A percentile compares a stretch with the other conserved stretches of the same genome.
phyloP scores from a whole-genome alignment of 2,888 invertebrate genomes.

The Melinopterus prodromus region DNA sequence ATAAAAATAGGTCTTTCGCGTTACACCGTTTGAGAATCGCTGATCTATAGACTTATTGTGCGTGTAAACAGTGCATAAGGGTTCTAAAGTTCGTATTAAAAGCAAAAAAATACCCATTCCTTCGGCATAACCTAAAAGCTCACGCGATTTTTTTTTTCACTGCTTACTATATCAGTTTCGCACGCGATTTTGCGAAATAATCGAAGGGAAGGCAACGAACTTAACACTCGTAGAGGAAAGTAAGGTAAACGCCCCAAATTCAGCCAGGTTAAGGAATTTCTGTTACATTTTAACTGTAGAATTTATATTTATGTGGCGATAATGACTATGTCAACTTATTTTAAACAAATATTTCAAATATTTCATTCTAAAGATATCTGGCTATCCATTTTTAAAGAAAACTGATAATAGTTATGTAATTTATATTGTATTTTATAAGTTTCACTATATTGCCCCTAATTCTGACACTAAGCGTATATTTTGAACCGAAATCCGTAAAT shows the following conservation, averaged over 20 bases:
- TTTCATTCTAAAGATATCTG: too few relatives aligned
- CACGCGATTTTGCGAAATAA: background rate
- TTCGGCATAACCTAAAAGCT: background rate
- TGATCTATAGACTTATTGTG: background rate
- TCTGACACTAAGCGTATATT: too few relatives aligned
- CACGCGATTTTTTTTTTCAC: background rate
- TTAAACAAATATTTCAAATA: too few relatives aligned
- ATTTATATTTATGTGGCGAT: too few relatives aligned
- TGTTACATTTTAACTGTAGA: too few relatives aligned
- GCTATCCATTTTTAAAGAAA: too few relatives aligned
- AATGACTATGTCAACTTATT: too few relatives aligned
- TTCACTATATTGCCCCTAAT: too few relatives aligned
- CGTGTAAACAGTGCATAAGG: background rate
- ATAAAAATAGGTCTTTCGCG: background rate
- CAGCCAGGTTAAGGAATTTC: background rate
- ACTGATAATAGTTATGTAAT: too few relatives aligned
- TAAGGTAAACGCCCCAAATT: too few relatives aligned
- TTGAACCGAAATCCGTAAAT: too few relatives aligned
- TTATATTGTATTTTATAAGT: too few relatives aligned
- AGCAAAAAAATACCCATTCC: background rate
- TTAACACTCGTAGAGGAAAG: background rate
- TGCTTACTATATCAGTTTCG: background rate
- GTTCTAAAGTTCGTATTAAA: background rate
- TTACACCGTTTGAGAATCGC: background rate
- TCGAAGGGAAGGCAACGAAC: background rate